phyloP scores from a whole-genome alignment of 2,888 invertebrate species.

The Ametastegia equiseti region DNA sequence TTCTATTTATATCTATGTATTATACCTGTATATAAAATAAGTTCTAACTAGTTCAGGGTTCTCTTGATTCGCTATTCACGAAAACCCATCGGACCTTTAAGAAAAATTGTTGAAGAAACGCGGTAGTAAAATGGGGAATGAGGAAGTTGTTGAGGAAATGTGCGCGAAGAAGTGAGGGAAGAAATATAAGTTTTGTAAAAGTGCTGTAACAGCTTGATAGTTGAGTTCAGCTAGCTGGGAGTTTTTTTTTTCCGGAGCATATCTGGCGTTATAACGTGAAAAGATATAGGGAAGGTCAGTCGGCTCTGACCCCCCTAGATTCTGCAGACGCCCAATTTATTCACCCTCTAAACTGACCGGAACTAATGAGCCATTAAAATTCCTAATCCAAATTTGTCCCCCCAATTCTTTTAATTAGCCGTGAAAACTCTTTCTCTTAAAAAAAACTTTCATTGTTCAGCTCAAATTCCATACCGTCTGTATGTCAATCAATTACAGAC shows the following conservation, averaged over 20 bases:
- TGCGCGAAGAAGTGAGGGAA: background rate
- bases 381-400: slow-evolving; percentile 2
- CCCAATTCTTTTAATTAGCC: background rate
- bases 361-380: slow-evolving; percentile 35
- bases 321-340: slow-evolving; percentile 25
- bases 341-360: slow-evolving; percentile 24
- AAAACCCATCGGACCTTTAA: background rate
- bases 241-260: too few relatives aligned
- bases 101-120: background rate
- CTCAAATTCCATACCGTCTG: too few relatives aligned
- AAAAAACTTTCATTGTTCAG: background rate
- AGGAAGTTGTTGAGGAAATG: slow-evolving; percentile 6
- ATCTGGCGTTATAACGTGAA: too few relatives aligned
- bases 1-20: background rate
- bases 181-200: slow-evolving; percentile 16
- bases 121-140: background rate
- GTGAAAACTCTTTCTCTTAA: background rate
- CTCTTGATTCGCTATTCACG: slow-evolving; percentile 5
- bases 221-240: background rate
- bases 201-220: slow-evolving; percentile 24
- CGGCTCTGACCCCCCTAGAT: background rate
- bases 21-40: background rate
- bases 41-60: background rate
- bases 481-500: background rate
- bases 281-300: slow-evolving; percentile 16